Evolutionary conservation across 1,140 invertebrate species (phyloP).

Genomic region (Magallana gigas): DNA sequence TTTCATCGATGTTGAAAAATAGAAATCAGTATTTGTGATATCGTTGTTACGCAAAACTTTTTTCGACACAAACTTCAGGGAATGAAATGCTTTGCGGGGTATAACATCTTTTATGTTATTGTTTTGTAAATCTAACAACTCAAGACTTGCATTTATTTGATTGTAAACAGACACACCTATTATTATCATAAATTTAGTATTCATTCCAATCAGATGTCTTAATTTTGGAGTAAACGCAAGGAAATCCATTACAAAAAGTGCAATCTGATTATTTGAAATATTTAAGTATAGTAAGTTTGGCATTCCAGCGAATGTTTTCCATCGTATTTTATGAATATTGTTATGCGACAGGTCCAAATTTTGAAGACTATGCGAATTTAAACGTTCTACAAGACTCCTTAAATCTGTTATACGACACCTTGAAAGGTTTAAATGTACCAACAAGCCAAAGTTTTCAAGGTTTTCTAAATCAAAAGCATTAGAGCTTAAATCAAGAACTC

Average conservation of each 20-base stretch:
- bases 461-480: neutral
- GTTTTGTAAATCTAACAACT: conserved; percentile 17
- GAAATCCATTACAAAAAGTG: neutral
- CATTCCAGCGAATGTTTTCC: neutral
- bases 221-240: neutral
- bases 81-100: neutral
- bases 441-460: neutral
- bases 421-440: conserved; percentile 3
- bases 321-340: neutral
- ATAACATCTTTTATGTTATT: neutral
- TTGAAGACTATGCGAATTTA: neutral
- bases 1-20: neutral
- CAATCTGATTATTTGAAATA: neutral
- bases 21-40: neutral
- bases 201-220: neutral
- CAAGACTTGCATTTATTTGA: neutral
- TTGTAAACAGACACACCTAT: neutral
- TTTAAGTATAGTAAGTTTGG: conserved; percentile 4
- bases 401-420: neutral
- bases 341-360: neutral
- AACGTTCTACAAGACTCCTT: neutral
- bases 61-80: neutral
- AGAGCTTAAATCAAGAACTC: conserved; percentile 12
- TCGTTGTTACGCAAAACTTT: conserved; percentile 23
- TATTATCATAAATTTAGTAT: neutral